Percentiles rank a stretch among this genome's conserved stretches.
Evolutionary conservation across 2,888 invertebrate species (phyloP).

Genomic region (Allolobophora icterica): DNA sequence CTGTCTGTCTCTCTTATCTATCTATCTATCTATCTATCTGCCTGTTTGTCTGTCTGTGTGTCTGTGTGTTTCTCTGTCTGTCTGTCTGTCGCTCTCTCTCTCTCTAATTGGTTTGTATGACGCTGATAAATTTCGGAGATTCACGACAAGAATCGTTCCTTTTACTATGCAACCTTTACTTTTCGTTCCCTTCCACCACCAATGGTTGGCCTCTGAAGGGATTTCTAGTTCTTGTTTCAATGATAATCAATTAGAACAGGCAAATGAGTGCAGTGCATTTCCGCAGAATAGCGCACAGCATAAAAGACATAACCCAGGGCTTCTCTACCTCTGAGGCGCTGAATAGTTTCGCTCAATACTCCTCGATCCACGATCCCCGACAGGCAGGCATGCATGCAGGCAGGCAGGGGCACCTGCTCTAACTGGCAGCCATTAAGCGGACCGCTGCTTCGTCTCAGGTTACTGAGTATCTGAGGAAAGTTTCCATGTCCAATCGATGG

Average conservation of each 20-base stretch:
- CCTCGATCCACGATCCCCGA: not conserved
- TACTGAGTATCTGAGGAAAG: not conserved
- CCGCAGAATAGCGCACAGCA: not conserved
- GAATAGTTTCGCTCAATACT: not conserved
- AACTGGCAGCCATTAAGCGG: not conserved
- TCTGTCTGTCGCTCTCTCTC: too few species aligned
- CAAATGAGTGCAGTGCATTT: not conserved
- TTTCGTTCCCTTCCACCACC: not conserved
- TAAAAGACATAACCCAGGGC: not conserved
- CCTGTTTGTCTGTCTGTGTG: too few species aligned
- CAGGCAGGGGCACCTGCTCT: not conserved
- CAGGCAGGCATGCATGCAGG: not conserved
- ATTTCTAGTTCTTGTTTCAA: not conserved
- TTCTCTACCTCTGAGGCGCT: too few species aligned
- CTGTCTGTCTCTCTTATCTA: not conserved
- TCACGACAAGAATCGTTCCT: not conserved
- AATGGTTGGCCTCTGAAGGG: not conserved
- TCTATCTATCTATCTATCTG: not conserved
- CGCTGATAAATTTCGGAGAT: not conserved
- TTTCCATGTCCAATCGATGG: not conserved
- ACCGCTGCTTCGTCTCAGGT: not conserved
- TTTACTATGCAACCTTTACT: not conserved
- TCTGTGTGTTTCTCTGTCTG: too few species aligned
- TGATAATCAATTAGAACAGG: not conserved
- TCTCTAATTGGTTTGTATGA: not conserved